Evolutionary conservation across 2,113 vertebrate genomes (phyloP), one percentile per base, ranked within the genome.

Genomic region (Anolis carolinensis): DNA sequence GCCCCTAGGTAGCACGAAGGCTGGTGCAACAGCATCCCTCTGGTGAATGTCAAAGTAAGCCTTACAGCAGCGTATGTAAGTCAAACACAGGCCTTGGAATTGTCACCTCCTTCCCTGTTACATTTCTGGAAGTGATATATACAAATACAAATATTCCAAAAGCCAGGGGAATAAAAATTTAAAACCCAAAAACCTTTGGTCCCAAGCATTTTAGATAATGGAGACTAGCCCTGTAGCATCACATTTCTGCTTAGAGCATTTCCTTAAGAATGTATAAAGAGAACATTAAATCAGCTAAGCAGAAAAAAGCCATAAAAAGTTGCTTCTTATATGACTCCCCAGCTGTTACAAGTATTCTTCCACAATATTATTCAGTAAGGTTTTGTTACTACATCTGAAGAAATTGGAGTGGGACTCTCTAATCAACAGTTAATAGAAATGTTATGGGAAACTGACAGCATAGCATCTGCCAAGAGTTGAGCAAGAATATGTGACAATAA

Each of bases 391-490:
- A 83, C 4, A 52, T 55, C 68, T 84, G 23, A 63, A 90, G n/a
- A 87, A 91, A 88, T 82, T 87, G 79, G 34, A 63, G 68, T 73
- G 36, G 9, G 79, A 65, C 83, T 86, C 88, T 91, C 32, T 72
- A 88, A 72, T 82, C 91, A 88, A 81, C 3, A 84, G 70, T 78
- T 82, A 82, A 86, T 2, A 6, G 30, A 59, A 86, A 83, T 84
- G 39, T 83, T 86, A 87, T n/a, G 2, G 59, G 34, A 82, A 63
- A 52, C 0, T 86, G 44, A 59, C 27, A 90, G 82, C 75, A 83
- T 14, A 78, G 50, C 23, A 20, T 13, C 2, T 68, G 85, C n/a
- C 32, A 63, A 48, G 7, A 55, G 16, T 50, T 7, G 34, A 36
- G 71, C 90, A 85, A 76, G n/a, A 89, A 82, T 0, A 1, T 2